A percentile compares a stretch with the other conserved stretches of the same genome.
phyloP scores from a whole-genome alignment of 1,140 invertebrate species.

The Agraylea sexmaculata region DNA sequence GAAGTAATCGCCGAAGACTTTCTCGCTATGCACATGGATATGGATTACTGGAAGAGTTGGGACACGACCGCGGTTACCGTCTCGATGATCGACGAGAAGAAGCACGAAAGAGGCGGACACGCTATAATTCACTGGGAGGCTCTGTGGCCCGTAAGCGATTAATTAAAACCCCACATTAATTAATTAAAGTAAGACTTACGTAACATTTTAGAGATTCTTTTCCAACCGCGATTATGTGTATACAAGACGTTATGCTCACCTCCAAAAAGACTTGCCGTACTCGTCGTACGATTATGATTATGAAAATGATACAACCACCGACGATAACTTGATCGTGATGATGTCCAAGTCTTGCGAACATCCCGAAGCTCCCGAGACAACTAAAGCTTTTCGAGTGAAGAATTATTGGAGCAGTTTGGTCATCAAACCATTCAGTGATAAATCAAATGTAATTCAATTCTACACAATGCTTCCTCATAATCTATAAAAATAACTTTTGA shows the following conservation, averaged over 20 bases:
- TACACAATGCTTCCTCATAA: background rate
- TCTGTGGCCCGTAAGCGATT: slow-evolving; percentile 61
- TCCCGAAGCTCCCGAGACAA: slow-evolving; percentile 43
- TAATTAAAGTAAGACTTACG: slow-evolving; percentile 3
- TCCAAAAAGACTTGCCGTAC: too few species aligned
- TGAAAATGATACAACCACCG: slow-evolving; percentile 8
- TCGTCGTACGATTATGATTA: background rate
- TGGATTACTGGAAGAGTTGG: slow-evolving; percentile 66
- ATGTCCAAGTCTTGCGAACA: slow-evolving; percentile 50
- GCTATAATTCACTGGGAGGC: slow-evolving; percentile 76
- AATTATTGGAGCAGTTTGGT: slow-evolving; percentile 83
- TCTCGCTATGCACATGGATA: slow-evolving; percentile 68
- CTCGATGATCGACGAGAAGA: slow-evolving; percentile 54
- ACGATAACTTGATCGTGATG: slow-evolving; percentile 45
- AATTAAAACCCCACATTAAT: slow-evolving; percentile 4
- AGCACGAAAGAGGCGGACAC: slow-evolving; percentile 46
- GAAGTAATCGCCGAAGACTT: slow-evolving; percentile 71
- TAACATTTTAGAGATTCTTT: slow-evolving; percentile 52
- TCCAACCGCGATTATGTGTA: slow-evolving; percentile 81
- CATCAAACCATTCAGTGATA: slow-evolving; percentile 49
- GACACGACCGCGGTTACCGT: slow-evolving; percentile 64
- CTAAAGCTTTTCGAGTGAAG: slow-evolving; percentile 51
- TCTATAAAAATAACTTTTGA: slow-evolving; percentile 3
- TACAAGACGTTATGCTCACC: slow-evolving; percentile 48
- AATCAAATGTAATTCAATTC: background rate